Conservation (phyloP, 2,888 invertebrate genomes). For the Tricholauxania praeusta region DNA sequence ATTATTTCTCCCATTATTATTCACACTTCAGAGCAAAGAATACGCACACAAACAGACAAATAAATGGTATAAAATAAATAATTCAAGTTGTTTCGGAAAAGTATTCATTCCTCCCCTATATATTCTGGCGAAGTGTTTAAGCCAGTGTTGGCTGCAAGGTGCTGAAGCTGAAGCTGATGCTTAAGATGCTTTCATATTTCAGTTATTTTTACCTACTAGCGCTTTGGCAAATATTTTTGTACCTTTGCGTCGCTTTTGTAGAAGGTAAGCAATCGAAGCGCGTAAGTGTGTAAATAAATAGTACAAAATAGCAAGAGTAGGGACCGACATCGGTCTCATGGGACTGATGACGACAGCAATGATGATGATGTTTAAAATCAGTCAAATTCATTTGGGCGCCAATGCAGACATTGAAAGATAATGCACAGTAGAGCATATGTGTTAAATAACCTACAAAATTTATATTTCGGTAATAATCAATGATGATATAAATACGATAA, state of each 20-base stretch:
- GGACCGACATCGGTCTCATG: neutral
- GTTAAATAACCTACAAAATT: too few relatives aligned
- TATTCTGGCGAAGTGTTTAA: neutral
- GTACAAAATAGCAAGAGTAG: neutral
- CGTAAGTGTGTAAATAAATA: neutral
- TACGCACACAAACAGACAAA: neutral
- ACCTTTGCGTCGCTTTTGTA: neutral
- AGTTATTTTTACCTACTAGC: slow-evolving; percentile 1
- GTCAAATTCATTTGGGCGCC: neutral
- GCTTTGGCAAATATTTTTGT: slow-evolving; percentile 14
- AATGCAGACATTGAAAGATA: too few relatives aligned
- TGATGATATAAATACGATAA: too few relatives aligned
- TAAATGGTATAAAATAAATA: slow-evolving; percentile 11
- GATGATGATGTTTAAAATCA: neutral
- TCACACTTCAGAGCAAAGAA: too few relatives aligned
- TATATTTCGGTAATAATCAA: too few relatives aligned
- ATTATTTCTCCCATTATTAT: too few relatives aligned
- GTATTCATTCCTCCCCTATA: neutral
- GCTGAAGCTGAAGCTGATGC: neutral
- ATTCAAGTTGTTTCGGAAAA: neutral
- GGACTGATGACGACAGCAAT: neutral
- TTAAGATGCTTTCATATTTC: slow-evolving; percentile 21
- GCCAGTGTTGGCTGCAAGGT: neutral
- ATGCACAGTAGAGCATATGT: too few relatives aligned
- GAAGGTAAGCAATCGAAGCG: neutral